These are phyloP conservation scores for Ptilodon capucinus DNA, from an alignment of 2,888 invertebrate genomes.

Conservation along the genomic window DNA sequence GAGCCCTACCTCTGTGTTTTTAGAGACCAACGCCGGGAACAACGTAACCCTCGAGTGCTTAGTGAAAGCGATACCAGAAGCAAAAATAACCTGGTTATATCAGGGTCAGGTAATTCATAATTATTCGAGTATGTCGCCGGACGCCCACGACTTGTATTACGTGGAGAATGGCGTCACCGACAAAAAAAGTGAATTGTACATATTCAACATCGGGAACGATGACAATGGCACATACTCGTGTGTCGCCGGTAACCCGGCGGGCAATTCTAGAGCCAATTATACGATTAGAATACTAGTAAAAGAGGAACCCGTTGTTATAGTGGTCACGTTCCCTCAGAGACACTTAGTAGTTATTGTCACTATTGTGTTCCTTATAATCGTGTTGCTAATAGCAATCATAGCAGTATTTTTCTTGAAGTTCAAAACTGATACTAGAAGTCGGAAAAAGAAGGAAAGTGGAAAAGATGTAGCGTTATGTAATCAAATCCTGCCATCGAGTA, in stretches of 20 bases:
- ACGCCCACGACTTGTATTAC: conserved; percentile 86
- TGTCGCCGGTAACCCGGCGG: conserved; percentile 93
- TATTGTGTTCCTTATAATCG: conserved; percentile 84
- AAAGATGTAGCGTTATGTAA: conserved; percentile 84
- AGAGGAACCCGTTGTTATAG: conserved; percentile 87
- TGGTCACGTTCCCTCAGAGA: conserved; percentile 86
- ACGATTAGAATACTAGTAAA: conserved; percentile 89
- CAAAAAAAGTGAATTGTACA: conserved; percentile 90
- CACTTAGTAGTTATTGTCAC: conserved; percentile 87
- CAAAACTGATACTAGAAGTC: conserved; percentile 73
- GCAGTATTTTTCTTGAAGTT: conserved; percentile 84
- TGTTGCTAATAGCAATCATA: conserved; percentile 85
- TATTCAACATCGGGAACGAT: conserved; percentile 88
- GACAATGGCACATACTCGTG: conserved; percentile 95
- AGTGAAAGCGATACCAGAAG: conserved; percentile 91
- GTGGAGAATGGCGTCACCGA: conserved; percentile 88
- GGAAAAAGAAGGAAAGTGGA: conserved; percentile 82
- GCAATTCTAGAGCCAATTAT: conserved; percentile 89
- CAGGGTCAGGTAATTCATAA: conserved; percentile 91
- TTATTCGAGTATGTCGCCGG: conserved; percentile 86
- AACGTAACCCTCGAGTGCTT: conserved; percentile 92
- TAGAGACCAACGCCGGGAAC: conserved; percentile 90
- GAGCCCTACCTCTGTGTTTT: conserved; percentile 87
- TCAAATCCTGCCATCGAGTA: conserved; percentile 74
- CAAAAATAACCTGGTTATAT: conserved; percentile 92